Base-by-base conservation (phyloP, 2,797 vertebrate species). In the Nannoperca obscura region DNA sequence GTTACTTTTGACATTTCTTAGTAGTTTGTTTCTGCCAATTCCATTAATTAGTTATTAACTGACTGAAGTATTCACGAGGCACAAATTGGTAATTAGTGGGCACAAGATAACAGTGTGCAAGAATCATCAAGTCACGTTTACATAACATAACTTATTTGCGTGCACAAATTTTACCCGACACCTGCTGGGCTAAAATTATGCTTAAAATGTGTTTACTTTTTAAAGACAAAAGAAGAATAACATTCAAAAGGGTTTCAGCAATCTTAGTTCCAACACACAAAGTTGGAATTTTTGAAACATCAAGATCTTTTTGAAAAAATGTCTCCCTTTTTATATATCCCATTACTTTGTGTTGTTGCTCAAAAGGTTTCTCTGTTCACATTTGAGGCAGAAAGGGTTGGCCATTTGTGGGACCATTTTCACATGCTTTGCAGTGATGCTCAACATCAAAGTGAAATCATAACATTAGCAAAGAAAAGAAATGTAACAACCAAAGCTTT, bases 281-380 rank as follows among this genome's bases (percentile, higher is more conserved):
- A 52, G 36, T n/a, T 46, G 13, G 19, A 53, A 30, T 49, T 46
- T 40, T 27, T 27, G 24, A 27, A 27, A 27, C 24, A 27, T 1
- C 24, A 27, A 27, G 24, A 27, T 27, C 24, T 27, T 27, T 27
- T 27, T 53, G 5, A 34, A 74, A 52, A 46, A 17, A 3, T 13
- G 0, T 20, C 15, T 9, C 1, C 1, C 2, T 22, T 54, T 32
- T 61, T 30, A 20, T 19, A 50, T 13, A 52, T 62, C 44, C n/a
- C 44, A 49, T 76, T 58, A 15, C 1, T 66, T 60, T 52, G 44
- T 87, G 57, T 66, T 86, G 90, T 89, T 89, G 91, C 91, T 93
- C 87, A 90, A 94, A 94, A 94, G 90, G 91, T 92, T 75, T 86
- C 79, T 94, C 91, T 93, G 89, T 85, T 52, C 85, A 90, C 74